Evolutionary conservation across 2,888 invertebrate genomes (phyloP), one percentile per base, ranked within the genome.

Genomic region (Omphaloscelis lunosa): DNA sequence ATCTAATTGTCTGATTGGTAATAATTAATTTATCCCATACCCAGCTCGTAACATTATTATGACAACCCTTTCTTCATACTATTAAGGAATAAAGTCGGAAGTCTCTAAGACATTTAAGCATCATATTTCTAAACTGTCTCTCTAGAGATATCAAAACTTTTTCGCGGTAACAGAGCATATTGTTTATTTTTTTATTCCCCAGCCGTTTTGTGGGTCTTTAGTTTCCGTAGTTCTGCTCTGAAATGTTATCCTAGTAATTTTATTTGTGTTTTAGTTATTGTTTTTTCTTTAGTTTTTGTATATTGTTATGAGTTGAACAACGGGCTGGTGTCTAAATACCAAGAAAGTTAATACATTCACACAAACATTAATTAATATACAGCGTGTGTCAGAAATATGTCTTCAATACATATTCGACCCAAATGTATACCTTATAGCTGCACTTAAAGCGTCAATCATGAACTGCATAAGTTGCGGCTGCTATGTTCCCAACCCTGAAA

Each of bases 91-190:
- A 74, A 58, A 74, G 34, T 41, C 48, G 23, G 34, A 58, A 74
- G 75, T 65, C 78, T 58, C 41, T 34, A 20, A 79, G 81, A 80
- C 63, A 74, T 79, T 80, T 80, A n/a, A 88, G 80, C 87, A 77
- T 90, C 85, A 90, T 91, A 91, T 90, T 91, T 89, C 90, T 89
- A 89, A 89, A 79, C 85, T 67, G 80, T 72, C 69, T 23, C 92
- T 83, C 92, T 9, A 39, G 91, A 92, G 92, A 93, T 92, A 93
- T 93, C 92, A 92, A 91, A 91, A 92, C 88, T 90, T 90, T 86
- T 76, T 85, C 85, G 84, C 82, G 82, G 88, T 87, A 89, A 87
- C 84, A 82, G 83, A 86, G 83, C 83, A 81, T 83, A 83, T 89
- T 86, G 88, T 88, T 88, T 88, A n/a, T 84, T 84, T 86, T 79